Percentiles rank a stretch among this genome's conserved stretches.
These are phyloP conservation scores for Gulo gulo DNA, from an alignment of 2,113 vertebrate species.

Conservation along the genomic window DNA sequence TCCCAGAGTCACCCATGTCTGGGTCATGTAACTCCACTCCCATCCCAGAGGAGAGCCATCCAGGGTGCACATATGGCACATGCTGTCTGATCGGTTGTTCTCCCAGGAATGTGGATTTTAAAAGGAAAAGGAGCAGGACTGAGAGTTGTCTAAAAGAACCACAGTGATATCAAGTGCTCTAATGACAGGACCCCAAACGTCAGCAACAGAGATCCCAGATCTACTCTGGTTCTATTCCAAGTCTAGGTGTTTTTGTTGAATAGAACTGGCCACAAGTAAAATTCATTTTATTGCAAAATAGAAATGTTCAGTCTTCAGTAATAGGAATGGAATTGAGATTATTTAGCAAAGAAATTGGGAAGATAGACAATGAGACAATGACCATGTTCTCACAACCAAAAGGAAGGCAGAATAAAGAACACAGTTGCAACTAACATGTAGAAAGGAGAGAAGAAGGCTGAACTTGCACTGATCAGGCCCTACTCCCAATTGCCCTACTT, in stretches of 20 bases:
- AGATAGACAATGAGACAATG: not conserved
- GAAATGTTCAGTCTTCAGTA: not conserved
- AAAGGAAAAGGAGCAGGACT: not conserved
- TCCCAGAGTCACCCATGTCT: too few species aligned
- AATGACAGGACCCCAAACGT: not conserved
- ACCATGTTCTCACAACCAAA: not conserved
- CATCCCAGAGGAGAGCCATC: not conserved
- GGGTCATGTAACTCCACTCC: not conserved
- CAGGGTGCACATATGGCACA: not conserved
- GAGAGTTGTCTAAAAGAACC: not conserved
- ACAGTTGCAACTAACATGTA: fast-evolving
- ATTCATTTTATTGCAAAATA: not conserved
- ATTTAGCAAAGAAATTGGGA: not conserved
- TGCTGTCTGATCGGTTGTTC: not conserved
- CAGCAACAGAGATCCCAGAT: not conserved
- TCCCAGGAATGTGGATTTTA: not conserved
- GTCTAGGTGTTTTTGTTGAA: not conserved
- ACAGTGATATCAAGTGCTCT: not conserved
- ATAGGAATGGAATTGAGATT: not conserved
- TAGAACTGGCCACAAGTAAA: not conserved
- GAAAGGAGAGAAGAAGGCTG: too few species aligned
- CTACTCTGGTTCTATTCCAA: not conserved
- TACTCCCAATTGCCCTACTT: not conserved
- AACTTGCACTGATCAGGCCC: fast-evolving
- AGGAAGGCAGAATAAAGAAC: too few species aligned